These are phyloP conservation scores for Drosophila histrio DNA, from an alignment of 2,888 invertebrate genomes.

Conservation along the genomic window DNA sequence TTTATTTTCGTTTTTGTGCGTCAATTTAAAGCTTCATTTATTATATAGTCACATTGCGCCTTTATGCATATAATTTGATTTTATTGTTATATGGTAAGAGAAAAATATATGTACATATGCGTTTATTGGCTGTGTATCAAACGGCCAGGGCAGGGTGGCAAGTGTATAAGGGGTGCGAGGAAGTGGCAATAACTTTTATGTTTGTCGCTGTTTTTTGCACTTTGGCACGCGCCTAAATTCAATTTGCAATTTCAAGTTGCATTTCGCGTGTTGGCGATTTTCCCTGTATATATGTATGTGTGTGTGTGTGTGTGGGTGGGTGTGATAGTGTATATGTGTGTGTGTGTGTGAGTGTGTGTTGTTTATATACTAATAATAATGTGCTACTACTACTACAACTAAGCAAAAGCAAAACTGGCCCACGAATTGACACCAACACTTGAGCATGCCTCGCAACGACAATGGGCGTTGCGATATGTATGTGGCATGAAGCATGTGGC, in stretches of 20 bases:
- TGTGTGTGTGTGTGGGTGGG: background rate
- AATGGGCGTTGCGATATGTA: slow-evolving; percentile 21
- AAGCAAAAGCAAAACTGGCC: background rate
- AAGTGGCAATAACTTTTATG: slow-evolving; percentile 22
- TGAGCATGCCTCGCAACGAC: slow-evolving; percentile 45
- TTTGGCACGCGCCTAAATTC: slow-evolving; percentile 62
- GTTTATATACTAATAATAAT: slow-evolving; percentile 17
- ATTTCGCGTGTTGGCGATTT: slow-evolving; percentile 4
- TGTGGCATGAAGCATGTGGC: background rate
- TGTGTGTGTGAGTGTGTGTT: background rate
- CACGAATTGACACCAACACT: slow-evolving; percentile 41
- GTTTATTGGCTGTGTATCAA: background rate
- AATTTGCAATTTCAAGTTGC: slow-evolving; percentile 53
- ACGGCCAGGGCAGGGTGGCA: background rate
- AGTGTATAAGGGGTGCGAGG: no score
- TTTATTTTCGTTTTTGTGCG: background rate
- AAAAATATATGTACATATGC: slow-evolving; percentile 4
- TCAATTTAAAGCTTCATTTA: slow-evolving; percentile 2
- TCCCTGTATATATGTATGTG: background rate
- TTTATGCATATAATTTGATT: slow-evolving; percentile 1
- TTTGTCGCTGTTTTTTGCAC: slow-evolving; percentile 42
- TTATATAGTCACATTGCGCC: slow-evolving; percentile 25
- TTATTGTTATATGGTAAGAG: background rate
- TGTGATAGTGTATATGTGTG: background rate
- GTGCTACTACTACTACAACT: background rate